Base-by-base conservation (phyloP, 2,888 invertebrate species). In the Crematogaster levior region DNA sequence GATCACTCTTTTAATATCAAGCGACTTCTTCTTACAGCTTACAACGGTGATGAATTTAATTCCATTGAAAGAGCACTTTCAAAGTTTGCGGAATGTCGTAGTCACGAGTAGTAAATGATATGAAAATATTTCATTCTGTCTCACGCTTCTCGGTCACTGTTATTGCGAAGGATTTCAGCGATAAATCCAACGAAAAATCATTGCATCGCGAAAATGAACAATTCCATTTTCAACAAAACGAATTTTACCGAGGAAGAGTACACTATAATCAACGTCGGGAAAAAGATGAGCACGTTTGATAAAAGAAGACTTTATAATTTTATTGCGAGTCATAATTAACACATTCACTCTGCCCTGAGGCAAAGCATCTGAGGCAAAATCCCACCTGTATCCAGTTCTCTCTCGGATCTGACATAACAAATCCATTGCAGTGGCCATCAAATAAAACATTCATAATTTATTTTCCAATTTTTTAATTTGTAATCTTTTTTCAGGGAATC, bases 101-200 rank as follows among this genome's bases (percentile, higher is more conserved):
- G 30, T 9, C 66, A 12, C 53, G 27, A 30, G 66, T 18, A 77
- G 40, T 53, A 77, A 77, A 66, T 77, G 66, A 77, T 77, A 77
- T 77, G 66, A 66, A 77, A 77, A 77, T 77, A 66, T 66, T 77
- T 77, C 40, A 77, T 40, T 56, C 40, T 77, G 66, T 77, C 66
- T 66, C 30, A 43, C 30, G 21, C 21, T 68, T 12, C 12, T 66
- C 18, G 18, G 40, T 56, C 40, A 66, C 21, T 43, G 40, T 77
- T 77, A 66, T 66, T 43, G n/a, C 40, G 30, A 53, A 53, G 21
- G 53, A 66, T 66, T 66, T 18, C 30, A 24, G 4, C 18, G 66
- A 77, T 77, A 66, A 77, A 56, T 66, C 30, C 66, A 43, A 48
- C 65, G 21, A 75, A 77, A 66, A 66, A 40, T 77, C 40, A 40